Evolutionary conservation across 2,797 vertebrate species (phyloP), one percentile per base, ranked within the genome.

Genomic region (Anguilla megastoma): DNA sequence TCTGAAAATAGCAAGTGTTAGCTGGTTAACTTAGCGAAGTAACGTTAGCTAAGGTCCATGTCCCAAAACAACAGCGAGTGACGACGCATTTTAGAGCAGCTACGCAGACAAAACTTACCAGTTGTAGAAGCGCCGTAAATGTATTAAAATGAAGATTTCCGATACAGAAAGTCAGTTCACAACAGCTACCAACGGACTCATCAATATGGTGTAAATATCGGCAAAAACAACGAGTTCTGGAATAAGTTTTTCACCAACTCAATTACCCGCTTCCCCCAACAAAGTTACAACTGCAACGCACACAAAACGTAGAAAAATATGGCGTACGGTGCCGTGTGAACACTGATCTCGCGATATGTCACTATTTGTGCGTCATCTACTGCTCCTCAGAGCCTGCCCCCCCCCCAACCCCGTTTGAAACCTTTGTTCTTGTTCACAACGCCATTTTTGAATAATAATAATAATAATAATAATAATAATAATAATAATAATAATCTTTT

Each of bases 281-380:
- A 27, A 71, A 71, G 33, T 52, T 50, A 63, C 33, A 24, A 10
- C 10, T 52, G 3, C 27, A 3, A 86, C 85, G 88, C 18, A 56
- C 21, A 56, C 6, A 48, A 9, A 52, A 86, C 85, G 88, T 27
- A 36, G 7, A 6, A 41, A 85, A 87, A 88, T 18, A 85, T 88
- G 87, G 84, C 84, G 84, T 16, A 18, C 0, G 16, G 18, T 6
- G 33, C 54, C 56, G 52, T 27, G 33, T 36, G 48, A 1, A 60
- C 36, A 30, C 7, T 66, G 50, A 56, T 86, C 74, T 86, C 88
- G 88, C 88, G 88, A 86, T 76, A 79, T 58, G 16, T 18, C 18
- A 36, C 30, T 18, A 76, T 76, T 76, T 36, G 27, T 45, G 74
- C 74, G 36, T 41, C 74, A 71, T 12, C 66, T 30, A 27, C 2